phyloP scores from a whole-genome alignment of 2,888 invertebrate species.

The Hypena proboscidalis region DNA sequence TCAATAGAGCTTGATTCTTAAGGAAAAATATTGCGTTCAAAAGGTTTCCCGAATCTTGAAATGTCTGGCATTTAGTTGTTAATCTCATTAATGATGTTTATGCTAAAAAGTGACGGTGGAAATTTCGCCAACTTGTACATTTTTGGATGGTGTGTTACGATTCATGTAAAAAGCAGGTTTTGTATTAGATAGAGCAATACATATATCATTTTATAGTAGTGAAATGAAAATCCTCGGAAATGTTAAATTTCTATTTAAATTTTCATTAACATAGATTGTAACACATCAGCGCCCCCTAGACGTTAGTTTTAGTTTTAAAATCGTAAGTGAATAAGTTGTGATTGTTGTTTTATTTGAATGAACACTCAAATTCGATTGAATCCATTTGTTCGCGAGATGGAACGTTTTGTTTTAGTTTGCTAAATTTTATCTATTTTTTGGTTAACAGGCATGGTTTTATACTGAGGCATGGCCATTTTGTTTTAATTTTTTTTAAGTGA shows the following conservation, averaged over 20 bases:
- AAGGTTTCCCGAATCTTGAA: background rate
- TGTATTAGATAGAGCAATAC: too few species aligned
- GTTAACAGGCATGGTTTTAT: conserved; percentile 28
- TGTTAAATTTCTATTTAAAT: too few species aligned
- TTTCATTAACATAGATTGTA: conserved; percentile 17
- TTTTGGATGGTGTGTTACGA: conserved; percentile 20
- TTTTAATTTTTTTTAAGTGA: conserved; percentile 29
- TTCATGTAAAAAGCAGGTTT: background rate
- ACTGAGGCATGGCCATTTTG: conserved; percentile 38
- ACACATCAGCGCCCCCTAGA: conserved; percentile 20
- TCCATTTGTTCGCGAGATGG: conserved; percentile 35
- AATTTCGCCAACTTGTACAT: conserved; percentile 32
- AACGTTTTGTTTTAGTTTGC: conserved; percentile 59
- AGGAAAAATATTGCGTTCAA: too few species aligned
- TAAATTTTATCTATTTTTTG: conserved; percentile 55
- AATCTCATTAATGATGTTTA: conserved; percentile 18
- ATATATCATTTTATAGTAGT: too few species aligned
- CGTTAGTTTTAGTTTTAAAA: conserved; percentile 35
- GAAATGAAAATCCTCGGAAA: too few species aligned
- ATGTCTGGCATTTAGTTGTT: conserved; percentile 23
- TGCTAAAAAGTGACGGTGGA: conserved; percentile 24
- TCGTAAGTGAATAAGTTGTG: conserved; percentile 42
- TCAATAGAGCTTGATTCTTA: too few species aligned
- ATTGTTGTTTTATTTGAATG: conserved; percentile 32
- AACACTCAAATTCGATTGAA: conserved; percentile 24